Base-by-base conservation (phyloP, 2,797 vertebrate genomes). In the Pyrocephalus nanus region DNA sequence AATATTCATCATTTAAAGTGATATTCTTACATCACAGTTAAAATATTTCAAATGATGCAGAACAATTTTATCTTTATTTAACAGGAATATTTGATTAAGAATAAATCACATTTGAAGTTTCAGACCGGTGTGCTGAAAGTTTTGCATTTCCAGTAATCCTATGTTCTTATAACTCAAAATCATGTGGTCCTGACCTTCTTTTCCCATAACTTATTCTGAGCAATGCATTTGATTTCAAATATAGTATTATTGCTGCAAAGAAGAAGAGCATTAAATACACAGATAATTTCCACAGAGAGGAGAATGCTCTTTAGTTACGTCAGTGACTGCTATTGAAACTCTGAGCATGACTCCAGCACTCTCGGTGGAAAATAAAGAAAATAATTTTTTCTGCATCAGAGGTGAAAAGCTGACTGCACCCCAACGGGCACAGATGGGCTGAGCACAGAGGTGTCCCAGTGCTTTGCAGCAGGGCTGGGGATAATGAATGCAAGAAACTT, bases 261-360 rank as follows among this genome's bases (percentile, higher is more conserved):
- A 64, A 27, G 23, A 38, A 48, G 26, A 86, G 38, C 65, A 43
- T 11, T 50, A 86, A 91, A 88, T 51, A 58, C 11, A 11, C 8
- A 45, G n/a, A 60, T 82, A 65, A 57, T 95, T 95, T 88, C 72
- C 16, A 47, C 27, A 40, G 29, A 65, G 51, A 40, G 14, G 10
- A 72, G 50, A 87, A 74, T 64, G 22, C 6, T 86, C 69, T 94
- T 92, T 76, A 87, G 73, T 94, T 92, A 87, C 48, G 34, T 91
- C 58, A 38, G 8, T 58, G 53, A 50, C 38, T 73, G 50, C 45
- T 75, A 21, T 94, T 86, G 79, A 93, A 91, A 90, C 43, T 32
- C 47, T 27, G 50, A 66, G 62, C 40, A 66, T 9, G 51, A 86
- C 77, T 85, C 60, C 60, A 38, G 53, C 15, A 75, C 20, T 62